Percentiles rank a stretch among this genome's conserved stretches.
Conservation (phyloP, 1,140 invertebrate genomes). For the silkworm (Bombyx mori) region ASM3026992v2 NC_085107.1:5566501-5567000, state of each 20-base stretch:
- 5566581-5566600: no score
- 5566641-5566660: conserved; percentile 14
- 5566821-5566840: conserved; percentile 51
- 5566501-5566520: no score
- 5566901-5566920: conserved; percentile 10
- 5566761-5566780: conserved; percentile 1
- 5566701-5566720: conserved; percentile 46
- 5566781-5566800: conserved; percentile 16
- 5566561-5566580: no score
- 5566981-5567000: conserved; percentile 26
- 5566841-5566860: conserved; percentile 44
- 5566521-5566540: no score
- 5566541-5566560: no score
- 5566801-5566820: conserved; percentile 47
- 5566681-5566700: conserved; percentile 48
- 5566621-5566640: background rate
- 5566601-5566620: no score
- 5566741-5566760: conserved; percentile 7
- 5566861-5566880: conserved; percentile 34
- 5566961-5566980: conserved; percentile 41
- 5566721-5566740: conserved; percentile 22
- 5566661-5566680: conserved; percentile 34
- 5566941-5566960: conserved; percentile 42
- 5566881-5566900: conserved; percentile 12
- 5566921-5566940: conserved; percentile 41